Percentiles rank a stretch among this genome's conserved stretches.
Conservation (phyloP, 2,113 vertebrate genomes). For the Indicator indicator region DNA sequence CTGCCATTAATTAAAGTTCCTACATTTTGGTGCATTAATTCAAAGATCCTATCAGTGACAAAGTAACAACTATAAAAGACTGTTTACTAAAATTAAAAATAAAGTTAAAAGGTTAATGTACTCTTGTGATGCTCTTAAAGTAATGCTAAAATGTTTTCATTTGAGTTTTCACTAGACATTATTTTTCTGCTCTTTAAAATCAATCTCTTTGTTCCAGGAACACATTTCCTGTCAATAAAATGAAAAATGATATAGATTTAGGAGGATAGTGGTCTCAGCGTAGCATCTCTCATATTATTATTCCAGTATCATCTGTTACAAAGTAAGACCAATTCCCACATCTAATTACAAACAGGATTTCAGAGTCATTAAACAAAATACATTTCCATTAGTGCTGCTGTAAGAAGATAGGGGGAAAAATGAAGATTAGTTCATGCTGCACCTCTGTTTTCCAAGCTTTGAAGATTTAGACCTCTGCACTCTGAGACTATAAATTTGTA, state of each 20-base stretch:
- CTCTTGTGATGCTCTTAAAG: slow-evolving; percentile 18
- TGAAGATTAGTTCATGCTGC: slow-evolving; percentile 79
- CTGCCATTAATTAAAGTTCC: slow-evolving; percentile 62
- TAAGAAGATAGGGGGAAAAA: slow-evolving; percentile 75
- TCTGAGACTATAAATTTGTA: slow-evolving; percentile 73
- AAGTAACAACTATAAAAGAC: background rate
- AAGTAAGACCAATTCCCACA: slow-evolving; percentile 92
- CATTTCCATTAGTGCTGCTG: slow-evolving; percentile 88
- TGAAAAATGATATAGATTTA: slow-evolving; percentile 87
- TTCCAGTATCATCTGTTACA: slow-evolving; percentile 93
- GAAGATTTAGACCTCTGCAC: slow-evolving; percentile 75
- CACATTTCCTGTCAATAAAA: slow-evolving; percentile 84
- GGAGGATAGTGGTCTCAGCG: slow-evolving; percentile 78
- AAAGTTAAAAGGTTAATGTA: slow-evolving; percentile 38
- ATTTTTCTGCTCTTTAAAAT: slow-evolving; percentile 80
- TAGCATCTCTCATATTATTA: slow-evolving; percentile 89
- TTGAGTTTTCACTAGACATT: slow-evolving; percentile 75
- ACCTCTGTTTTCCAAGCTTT: slow-evolving; percentile 73
- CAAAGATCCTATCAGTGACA: slow-evolving; percentile 27
- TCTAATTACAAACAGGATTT: slow-evolving; percentile 94
- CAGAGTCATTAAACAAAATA: slow-evolving; percentile 91
- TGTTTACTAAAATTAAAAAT: slow-evolving; percentile 64
- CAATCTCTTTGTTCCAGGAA: slow-evolving; percentile 79
- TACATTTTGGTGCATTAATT: slow-evolving; percentile 45
- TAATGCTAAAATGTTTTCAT: slow-evolving; percentile 60